Conservation (phyloP, 2,888 invertebrate genomes). For the Timandra comae region DNA sequence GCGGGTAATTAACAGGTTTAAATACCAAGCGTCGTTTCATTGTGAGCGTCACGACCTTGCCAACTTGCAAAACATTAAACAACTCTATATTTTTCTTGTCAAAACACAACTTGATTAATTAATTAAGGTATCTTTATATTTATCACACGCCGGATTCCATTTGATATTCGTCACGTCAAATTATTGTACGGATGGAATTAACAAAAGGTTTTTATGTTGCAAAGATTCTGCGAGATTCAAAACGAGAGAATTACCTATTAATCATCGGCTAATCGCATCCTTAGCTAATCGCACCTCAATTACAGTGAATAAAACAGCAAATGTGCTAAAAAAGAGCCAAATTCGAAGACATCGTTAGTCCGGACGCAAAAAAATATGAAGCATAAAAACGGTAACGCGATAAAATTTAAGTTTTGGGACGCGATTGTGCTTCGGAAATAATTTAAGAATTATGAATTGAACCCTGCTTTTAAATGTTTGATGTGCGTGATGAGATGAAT, state of each 20-base stretch:
- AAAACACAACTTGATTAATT: constrained; percentile 26
- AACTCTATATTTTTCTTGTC: constrained; percentile 24
- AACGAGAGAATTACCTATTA: constrained; percentile 48
- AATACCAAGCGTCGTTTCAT: too few species aligned
- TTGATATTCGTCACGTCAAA: constrained; percentile 48
- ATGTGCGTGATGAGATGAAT: too few species aligned
- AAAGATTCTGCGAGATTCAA: constrained; percentile 25
- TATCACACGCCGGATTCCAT: constrained; percentile 38
- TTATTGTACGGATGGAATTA: constrained; percentile 19
- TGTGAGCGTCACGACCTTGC: constrained; percentile 9
- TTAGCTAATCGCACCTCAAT: constrained; percentile 70
- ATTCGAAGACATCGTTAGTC: constrained; percentile 57
- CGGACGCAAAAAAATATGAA: constrained; percentile 44
- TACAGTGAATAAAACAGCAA: constrained; percentile 60
- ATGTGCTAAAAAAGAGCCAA: constrained; percentile 54
- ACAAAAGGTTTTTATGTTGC: constrained; percentile 4
- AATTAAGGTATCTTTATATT: constrained; percentile 39
- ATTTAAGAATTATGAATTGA: too few species aligned
- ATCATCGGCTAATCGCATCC: constrained; percentile 70
- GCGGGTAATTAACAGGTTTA: too few species aligned
- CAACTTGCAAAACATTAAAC: constrained; percentile 17
- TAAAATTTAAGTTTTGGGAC: too few species aligned
- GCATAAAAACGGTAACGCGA: constrained; percentile 39
- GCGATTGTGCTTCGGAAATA: too few species aligned
- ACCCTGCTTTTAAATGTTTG: too few species aligned